Evolutionary conservation across 2,888 invertebrate genomes (phyloP), one percentile per base, ranked within the genome.

Genomic region (Cheilosia scutellata): DNA sequence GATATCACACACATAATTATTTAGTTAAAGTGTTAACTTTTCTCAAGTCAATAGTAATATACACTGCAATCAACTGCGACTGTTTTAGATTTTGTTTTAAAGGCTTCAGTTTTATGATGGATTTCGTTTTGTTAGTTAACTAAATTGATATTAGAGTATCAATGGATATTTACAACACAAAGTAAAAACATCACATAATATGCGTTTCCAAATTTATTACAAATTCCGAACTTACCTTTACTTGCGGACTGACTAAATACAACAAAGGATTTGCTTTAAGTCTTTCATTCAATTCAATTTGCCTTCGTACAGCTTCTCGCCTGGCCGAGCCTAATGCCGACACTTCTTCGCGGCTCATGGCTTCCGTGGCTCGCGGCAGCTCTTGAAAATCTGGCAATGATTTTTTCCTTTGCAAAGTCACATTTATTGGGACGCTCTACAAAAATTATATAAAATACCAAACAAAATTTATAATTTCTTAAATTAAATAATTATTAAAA

Each of bases 211-310:
- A 44, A 44, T n/a, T 16, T 6, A 44, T 6, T 16, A 16, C 7
- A 16, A 47, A 20, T 7, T 20, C 7, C 7, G 47, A 20, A 92
- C 94, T 93, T 93, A 98, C 98, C 97, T 98, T 97, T 90, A 98
- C 97, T 95, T 97, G 97, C 91, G 98, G 98, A 96, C 98, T 98
- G 95, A 97, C 96, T 93, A 99, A 94, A 93, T 98, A 98, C 90
- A 98, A 95, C 90, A 99, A 94, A 90, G 98, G 98, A 94, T 98
- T 98, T 91, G 97, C 97, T 92, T 97, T 95, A 89, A 98, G 95
- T 93, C 97, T 95, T 93, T 98, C 98, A 88, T 96, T 95, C 93
- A 98, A 97, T 92, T 98, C 97, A 90, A 96, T 95, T 94, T 97
- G 96, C 89, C 97, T 95, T 90, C 98, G 95, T 89, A 99, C 95